Conservation (phyloP, 2,113 vertebrate species). For the Chlamydotis undulata region DNA sequence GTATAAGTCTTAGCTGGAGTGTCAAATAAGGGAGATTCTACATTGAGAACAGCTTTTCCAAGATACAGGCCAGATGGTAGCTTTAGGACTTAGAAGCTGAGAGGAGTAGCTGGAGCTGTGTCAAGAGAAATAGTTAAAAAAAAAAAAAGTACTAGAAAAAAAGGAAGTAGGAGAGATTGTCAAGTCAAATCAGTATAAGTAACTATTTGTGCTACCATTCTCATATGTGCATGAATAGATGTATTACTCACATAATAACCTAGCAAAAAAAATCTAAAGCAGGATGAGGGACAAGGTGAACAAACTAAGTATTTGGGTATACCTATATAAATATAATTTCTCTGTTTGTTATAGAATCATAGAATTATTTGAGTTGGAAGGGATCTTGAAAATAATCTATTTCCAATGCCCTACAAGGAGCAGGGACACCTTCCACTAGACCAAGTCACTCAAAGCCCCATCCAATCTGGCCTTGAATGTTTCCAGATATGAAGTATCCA, state of each 20-base stretch:
- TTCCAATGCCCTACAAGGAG: too few relatives aligned
- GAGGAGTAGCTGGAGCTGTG: conserved; percentile 27
- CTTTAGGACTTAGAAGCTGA: conserved; percentile 12
- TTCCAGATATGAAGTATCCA: too few relatives aligned
- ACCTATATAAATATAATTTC: neutral
- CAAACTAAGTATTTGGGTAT: neutral
- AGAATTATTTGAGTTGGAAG: too few relatives aligned
- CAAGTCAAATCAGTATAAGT: neutral
- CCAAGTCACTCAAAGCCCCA: too few relatives aligned
- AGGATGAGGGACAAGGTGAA: neutral
- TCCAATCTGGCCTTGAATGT: too few relatives aligned
- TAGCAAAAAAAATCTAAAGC: neutral
- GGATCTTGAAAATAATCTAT: too few relatives aligned
- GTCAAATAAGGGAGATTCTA: conserved; percentile 22
- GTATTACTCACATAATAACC: neutral
- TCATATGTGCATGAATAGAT: neutral
- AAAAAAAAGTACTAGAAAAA: neutral
- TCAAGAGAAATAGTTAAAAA: conserved; percentile 28
- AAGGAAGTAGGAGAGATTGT: neutral
- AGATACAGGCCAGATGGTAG: conserved; percentile 47
- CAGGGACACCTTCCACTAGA: too few relatives aligned
- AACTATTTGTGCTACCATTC: neutral
- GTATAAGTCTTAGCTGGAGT: conserved; percentile 10
- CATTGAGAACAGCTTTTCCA: conserved; percentile 43
- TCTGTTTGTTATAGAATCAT: too few relatives aligned